Evolutionary conservation across 2,888 invertebrate genomes (phyloP), one percentile per base, ranked within the genome.

Genomic region (Tetragonula carbonaria): DNA sequence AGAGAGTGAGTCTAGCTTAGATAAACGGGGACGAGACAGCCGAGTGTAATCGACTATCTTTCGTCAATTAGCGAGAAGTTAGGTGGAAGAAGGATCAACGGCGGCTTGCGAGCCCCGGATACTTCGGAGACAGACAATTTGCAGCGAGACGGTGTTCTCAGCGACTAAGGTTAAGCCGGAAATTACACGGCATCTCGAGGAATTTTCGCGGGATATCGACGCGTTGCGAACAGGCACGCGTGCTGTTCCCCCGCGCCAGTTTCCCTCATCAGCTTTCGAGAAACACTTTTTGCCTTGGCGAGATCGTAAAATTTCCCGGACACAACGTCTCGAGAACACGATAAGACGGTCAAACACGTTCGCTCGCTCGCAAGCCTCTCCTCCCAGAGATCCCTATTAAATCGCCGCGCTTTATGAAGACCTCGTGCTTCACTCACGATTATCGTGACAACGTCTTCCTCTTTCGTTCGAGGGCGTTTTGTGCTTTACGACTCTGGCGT

Each of bases 181-280:
- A 74, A 70, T 74, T 79, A 74, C 51, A 66, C 51, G 45, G 2
- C 50, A 55, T 57, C 33, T 71, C 21, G 51, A 18, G 23, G 50
- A 71, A 59, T 82, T 79, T 18, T 71, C 74, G 45, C n/a, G 53
- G 66, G 53, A 66, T 82, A 75, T 82, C 71, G 74, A 59, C 28
- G 18, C 28, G 28, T 28, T 18, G 1, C 2, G 33, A 4, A 11
- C 11, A 18, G 4, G 65, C 21, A 33, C 18, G 33, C 57, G 50
- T 13, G 50, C n/a, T 33, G 33, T 45, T 28, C 45, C 45, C 38
- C 1, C 45, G 11, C 59, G 33, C 18, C 38, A n/a, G 21, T 11
- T 45, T 45, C 1, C 8, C n/a, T 53, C 23, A 2, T 2, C 28
- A 28, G 51, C 63, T 21, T 77, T 57, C 70, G 45, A 73, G 67